These are phyloP conservation scores for Elysia crispata DNA, from an alignment of 2,888 invertebrate genomes.

Conservation along the genomic window DNA sequence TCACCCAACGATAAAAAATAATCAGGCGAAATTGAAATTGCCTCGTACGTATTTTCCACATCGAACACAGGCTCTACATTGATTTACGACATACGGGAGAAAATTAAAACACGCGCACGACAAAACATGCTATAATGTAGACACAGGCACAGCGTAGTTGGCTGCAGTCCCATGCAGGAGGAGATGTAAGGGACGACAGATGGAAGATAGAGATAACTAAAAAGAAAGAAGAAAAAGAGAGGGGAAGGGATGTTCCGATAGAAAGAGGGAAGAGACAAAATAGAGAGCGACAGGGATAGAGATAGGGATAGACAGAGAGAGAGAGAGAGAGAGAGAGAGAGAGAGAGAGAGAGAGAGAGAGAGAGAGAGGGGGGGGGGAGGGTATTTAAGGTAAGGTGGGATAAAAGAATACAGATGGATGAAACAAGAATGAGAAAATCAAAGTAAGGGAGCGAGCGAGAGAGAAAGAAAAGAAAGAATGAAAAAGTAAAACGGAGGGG, in stretches of 20 bases:
- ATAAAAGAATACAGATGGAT: too few relatives aligned
- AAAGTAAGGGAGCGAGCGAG: background rate
- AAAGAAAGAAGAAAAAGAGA: background rate
- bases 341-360: background rate
- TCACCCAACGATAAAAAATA: background rate
- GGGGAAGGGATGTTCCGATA: background rate
- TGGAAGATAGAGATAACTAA: constrained; percentile 2
- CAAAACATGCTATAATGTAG: too few relatives aligned
- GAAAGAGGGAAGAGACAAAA: background rate
- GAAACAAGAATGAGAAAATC: background rate
- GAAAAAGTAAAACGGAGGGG: too few relatives aligned
- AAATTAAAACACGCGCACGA: too few relatives aligned
- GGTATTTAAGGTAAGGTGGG: too few relatives aligned
- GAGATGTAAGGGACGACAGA: too few relatives aligned
- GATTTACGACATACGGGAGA: too few relatives aligned
- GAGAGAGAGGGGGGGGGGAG: background rate
- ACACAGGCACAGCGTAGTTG: constrained; percentile 11
- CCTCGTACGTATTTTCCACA: too few relatives aligned
- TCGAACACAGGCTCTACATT: too few relatives aligned
- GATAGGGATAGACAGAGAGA: constrained; percentile 13
- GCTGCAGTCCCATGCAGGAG: background rate
- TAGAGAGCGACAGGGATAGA: background rate
- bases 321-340: background rate
- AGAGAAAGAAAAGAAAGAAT: background rate
- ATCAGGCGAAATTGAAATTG: background rate